Conservation (phyloP, 2,113 vertebrate species). For the Coryphaenoides rupestris region DNA sequence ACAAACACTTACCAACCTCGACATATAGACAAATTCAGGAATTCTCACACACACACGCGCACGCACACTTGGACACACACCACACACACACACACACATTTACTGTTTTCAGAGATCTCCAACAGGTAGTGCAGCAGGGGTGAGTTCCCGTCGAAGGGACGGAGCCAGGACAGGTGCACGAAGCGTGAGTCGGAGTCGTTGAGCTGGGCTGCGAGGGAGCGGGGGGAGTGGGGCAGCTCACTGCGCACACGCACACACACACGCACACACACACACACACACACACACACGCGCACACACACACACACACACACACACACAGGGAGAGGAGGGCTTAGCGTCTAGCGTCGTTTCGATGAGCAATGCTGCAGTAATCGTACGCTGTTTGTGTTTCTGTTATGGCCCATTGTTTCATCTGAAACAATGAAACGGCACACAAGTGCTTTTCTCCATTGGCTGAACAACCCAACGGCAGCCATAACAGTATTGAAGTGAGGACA, state of each 20-base stretch:
- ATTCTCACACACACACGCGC: neutral
- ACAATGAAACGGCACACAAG: no score
- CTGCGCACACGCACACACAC: constrained; percentile 54
- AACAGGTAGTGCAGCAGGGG: constrained; percentile 87
- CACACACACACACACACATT: constrained; percentile 29
- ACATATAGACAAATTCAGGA: neutral
- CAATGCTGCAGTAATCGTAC: no score
- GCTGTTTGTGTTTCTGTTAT: no score
- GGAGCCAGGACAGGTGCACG: constrained; percentile 88
- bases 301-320: no score
- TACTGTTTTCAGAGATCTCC: constrained; percentile 96
- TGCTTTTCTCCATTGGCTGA: no score
- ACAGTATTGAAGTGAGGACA: no score
- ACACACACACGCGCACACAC: no score
- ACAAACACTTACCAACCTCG: neutral
- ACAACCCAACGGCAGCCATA: no score
- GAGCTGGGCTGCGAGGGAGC: constrained; percentile 84
- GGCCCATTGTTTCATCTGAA: no score
- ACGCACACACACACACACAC: neutral
- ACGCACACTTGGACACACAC: neutral
- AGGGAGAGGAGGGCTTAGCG: neutral
- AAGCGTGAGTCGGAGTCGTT: constrained; percentile 78
- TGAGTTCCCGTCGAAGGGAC: constrained; percentile 94
- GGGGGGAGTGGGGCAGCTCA: constrained; percentile 91
- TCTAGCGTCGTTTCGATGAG: no score